Evolutionary conservation across 1,140 invertebrate genomes (phyloP), one percentile per base, ranked within the genome.

Genomic region (Halictus rubicundus): DNA sequence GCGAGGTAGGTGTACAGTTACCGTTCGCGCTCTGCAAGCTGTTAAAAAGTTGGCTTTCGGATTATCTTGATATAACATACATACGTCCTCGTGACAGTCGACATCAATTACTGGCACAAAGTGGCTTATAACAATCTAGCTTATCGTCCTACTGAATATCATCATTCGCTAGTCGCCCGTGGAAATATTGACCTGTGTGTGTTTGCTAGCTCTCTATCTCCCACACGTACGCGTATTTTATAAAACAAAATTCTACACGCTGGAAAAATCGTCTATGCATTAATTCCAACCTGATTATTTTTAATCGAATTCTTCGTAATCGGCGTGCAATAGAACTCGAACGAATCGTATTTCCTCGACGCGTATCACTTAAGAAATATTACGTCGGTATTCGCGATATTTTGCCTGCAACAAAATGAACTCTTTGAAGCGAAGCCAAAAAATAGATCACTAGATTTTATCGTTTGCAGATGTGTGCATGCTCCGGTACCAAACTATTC

Each of bases 121-220:
- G 78, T 82, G 78, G 81, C 72, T 80, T 80, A 80, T 80, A 82
- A 80, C 57, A 66, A 65, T 61, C 60, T 73, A 74, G 77, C 78
- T 82, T 82, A 82, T 82, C 71, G 39, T 12, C 23, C 66, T 32
- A 23, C 46, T 63, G 69, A 83, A 80, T 70, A 80, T 75, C 61
- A 75, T 80, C 70, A 68, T 49, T 49, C 60, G 32, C n/a, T 32
- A 57, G 42, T 74, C 63, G 60, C 32, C 46, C 49, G 52, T 12
- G 42, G 21, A 39, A 73, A 74, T 75, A 82, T 82, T 68, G 70
- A 80, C 23, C 73, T 32, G 37, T 25, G 46, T 61, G 64, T 63
- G 77, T 52, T 52, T 6, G 49, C 49, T 12, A 2, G 4, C 14
- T 52, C 19, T 16, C 19, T 52, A 19, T 52, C 0, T 16, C 2